Conservation (phyloP, 2,797 vertebrate species). For the Myotis vivesi region DNA sequence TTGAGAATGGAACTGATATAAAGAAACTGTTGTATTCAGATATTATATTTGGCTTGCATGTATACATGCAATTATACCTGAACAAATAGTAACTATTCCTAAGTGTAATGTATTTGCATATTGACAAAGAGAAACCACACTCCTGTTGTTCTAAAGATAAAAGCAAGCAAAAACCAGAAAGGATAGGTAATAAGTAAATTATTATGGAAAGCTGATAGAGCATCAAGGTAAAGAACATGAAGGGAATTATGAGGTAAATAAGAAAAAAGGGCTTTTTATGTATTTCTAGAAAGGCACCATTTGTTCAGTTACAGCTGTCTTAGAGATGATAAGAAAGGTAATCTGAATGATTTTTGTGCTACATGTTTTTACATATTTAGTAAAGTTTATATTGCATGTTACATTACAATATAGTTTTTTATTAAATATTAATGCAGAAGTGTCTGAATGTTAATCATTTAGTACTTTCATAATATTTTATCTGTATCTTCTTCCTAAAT, state of each 20-base stretch:
- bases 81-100: not conserved
- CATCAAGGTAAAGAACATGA: not conserved
- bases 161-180: not conserved
- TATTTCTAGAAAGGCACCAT: not conserved
- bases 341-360: constrained; percentile 51
- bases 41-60: not conserved
- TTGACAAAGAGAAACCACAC: not conserved
- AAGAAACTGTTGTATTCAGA: not conserved
- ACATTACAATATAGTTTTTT: constrained; percentile 52
- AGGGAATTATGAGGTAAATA: not conserved
- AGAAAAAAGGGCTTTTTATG: not conserved
- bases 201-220: not conserved
- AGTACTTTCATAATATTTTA: constrained; percentile 45
- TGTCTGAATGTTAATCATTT: constrained; percentile 62
- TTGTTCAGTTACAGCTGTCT: not conserved
- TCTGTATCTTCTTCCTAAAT: constrained; percentile 61
- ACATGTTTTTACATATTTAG: constrained; percentile 48
- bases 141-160: not conserved
- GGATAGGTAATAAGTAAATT: not conserved
- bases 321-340: not conserved
- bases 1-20: not conserved
- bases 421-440: constrained; percentile 64
- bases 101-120: not conserved
- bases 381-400: constrained; percentile 25
- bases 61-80: not conserved